Conservation (phyloP, 2,888 invertebrate species). For the Lottia gigantea region DNA sequence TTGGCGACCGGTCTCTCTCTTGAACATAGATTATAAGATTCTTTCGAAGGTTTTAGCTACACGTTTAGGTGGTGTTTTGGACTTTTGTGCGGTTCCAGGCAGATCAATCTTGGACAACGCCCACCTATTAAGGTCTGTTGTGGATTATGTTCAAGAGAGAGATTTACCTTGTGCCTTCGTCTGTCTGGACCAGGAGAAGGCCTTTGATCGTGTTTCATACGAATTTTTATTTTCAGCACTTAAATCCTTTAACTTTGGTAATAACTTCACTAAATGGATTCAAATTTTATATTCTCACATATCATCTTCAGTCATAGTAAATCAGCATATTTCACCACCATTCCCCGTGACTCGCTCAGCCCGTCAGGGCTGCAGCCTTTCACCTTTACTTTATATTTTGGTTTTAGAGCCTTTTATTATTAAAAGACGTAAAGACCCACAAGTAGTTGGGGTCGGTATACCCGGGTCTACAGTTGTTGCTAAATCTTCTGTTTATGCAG, state of each 20-base stretch:
- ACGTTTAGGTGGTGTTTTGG: slow-evolving; percentile 28
- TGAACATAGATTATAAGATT: slow-evolving; percentile 40
- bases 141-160: slow-evolving; percentile 38
- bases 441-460: not conserved
- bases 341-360: not conserved
- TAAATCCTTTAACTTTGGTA: slow-evolving; percentile 34
- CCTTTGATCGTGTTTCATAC: slow-evolving; percentile 39
- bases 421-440: not conserved
- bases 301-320: not conserved
- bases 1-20: slow-evolving; percentile 39
- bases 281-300: not conserved
- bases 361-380: not conserved
- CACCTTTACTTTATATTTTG: not conserved
- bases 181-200: slow-evolving; percentile 41
- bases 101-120: slow-evolving; percentile 39
- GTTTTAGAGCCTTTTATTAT: not conserved
- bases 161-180: slow-evolving; percentile 33
- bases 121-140: slow-evolving; percentile 34
- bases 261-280: slow-evolving; percentile 25
- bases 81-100: slow-evolving; percentile 33
- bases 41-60: slow-evolving; percentile 36
- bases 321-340: not conserved
- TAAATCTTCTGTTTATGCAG: not conserved
- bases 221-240: slow-evolving; percentile 33
- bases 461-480: not conserved